Conservation (phyloP, 2,113 vertebrate genomes). For the Mobula birostris region DNA sequence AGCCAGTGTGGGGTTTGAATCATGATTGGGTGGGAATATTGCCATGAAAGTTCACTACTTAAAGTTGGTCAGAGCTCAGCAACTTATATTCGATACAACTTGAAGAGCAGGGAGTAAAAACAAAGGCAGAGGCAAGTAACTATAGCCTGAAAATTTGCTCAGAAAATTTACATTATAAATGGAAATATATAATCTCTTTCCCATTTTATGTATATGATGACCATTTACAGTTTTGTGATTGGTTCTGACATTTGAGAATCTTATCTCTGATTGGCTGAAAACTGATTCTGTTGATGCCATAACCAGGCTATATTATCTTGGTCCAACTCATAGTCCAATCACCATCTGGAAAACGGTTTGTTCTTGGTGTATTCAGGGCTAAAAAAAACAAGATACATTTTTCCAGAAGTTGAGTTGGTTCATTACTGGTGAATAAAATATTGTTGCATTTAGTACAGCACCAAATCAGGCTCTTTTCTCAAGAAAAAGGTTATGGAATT, state of each 20-base stretch:
- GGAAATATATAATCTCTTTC: too few relatives aligned
- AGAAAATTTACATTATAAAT: background rate
- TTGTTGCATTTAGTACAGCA: too few relatives aligned
- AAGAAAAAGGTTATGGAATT: too few relatives aligned
- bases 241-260: background rate
- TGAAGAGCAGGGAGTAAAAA: background rate
- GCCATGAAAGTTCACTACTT: background rate
- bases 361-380: background rate
- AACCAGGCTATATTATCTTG: background rate
- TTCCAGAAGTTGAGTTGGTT: too few relatives aligned
- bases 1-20: background rate
- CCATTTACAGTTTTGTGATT: background rate
- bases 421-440: too few relatives aligned
- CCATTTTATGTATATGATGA: background rate
- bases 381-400: background rate
- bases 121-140: background rate
- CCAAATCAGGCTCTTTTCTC: too few relatives aligned
- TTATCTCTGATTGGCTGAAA: background rate
- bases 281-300: background rate
- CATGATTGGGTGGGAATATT: background rate
- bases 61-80: background rate
- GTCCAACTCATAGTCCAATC: background rate
- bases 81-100: background rate
- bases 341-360: background rate
- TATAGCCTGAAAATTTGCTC: background rate